Evolutionary conservation across 2,797 vertebrate genomes (phyloP), one percentile per base, ranked within the genome.

Genomic region (Hyperoplus lanceolatus): DNA sequence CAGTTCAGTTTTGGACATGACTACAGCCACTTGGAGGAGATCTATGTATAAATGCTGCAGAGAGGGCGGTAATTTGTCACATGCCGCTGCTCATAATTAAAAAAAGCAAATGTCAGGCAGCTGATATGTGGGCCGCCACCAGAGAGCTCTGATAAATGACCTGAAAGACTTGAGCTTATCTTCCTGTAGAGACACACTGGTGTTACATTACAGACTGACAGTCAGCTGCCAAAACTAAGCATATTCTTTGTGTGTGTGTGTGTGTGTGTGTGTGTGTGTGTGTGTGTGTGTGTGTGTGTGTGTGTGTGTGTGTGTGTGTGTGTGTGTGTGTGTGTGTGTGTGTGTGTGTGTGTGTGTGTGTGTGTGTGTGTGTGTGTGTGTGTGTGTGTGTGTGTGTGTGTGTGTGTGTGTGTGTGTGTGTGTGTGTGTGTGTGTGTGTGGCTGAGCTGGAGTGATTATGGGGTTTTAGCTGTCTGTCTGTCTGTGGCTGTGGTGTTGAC

Each of bases 161-260:
- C 66, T 79, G 66, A 74, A 84, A 90, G 78, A 80, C 82, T 16
- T 53, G 29, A 11, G 85, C 80, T 91, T 87, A 91, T 88, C 85
- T 83, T 11, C 65, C 81, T 80, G 60, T 77, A 75, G 29, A 82
- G 82, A 72, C 86, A 83, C 73, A 73, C 85, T 69, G 73, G 80
- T 83, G 88, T 83, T 77, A 15, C 77, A 83, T 90, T 87, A 46
- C 88, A 80, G 67, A 85, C 49, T 70, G 82, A 77, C 81, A 77
- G 77, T 81, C 88, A 90, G 83, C 85, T 90, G 86, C 77, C 83
- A 80, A 71, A 83, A 86, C 68, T 73, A 82, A 83, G 59, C 60
- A 73, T 78, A 86, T 77, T 79, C 41, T 75, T 53, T 63, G n/a
- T 76, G 78, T 60, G 58, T 53, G 14, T 68, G 63, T 65, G 42